Percentiles rank a stretch among this genome's conserved stretches.
phyloP scores from a whole-genome alignment of 2,113 vertebrate genomes.

The Zosterops pallidus region DNA sequence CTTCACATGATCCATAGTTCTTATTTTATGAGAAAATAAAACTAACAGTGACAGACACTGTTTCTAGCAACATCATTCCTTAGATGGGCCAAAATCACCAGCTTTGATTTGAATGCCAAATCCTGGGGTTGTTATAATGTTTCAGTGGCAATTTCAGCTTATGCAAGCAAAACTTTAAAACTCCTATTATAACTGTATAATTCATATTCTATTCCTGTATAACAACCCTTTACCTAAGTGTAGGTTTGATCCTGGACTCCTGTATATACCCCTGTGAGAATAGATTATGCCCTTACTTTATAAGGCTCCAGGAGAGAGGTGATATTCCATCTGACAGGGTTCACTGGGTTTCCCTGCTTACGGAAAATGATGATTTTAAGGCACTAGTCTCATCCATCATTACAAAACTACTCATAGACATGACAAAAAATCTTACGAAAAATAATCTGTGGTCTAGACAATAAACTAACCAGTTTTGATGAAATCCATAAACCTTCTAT shows the following conservation, averaged over 20 bases:
- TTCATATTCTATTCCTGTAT: neutral
- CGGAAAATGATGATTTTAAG: conserved; percentile 49
- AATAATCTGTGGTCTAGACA: conserved; percentile 50
- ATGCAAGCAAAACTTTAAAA: neutral
- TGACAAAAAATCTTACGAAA: conserved; percentile 54
- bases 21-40: conserved; percentile 14
- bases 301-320: neutral
- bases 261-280: neutral
- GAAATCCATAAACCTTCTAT: conserved; percentile 49
- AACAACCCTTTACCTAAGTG: neutral
- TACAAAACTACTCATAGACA: conserved; percentile 10
- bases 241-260: neutral
- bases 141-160: conserved; percentile 1
- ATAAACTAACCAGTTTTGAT: conserved; percentile 45
- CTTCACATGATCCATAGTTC: neutral
- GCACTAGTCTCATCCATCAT: conserved; percentile 48
- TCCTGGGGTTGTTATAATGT: neutral
- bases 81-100: neutral
- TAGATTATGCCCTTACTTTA: neutral
- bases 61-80: neutral
- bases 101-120: neutral
- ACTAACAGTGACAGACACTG: neutral
- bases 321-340: conserved; percentile 50
- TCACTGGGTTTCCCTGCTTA: conserved; percentile 43
- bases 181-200: neutral